phyloP scores from a whole-genome alignment of 2,797 vertebrate genomes.

The Myioborus melanocephalus region DNA sequence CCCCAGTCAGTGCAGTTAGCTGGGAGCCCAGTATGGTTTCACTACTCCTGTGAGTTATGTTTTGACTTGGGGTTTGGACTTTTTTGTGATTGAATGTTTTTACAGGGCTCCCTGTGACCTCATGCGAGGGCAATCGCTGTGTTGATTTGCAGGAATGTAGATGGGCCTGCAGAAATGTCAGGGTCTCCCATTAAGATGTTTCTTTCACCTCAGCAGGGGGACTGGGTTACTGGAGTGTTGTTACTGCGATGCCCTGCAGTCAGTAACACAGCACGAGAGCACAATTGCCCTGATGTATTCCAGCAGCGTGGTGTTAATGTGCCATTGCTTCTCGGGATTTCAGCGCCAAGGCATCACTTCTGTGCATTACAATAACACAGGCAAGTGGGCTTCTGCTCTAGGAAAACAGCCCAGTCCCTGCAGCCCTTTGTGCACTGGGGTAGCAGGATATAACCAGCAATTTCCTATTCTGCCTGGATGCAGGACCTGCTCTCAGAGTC shows the following conservation, averaged over 20 bases:
- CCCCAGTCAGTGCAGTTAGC: neutral
- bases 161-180: slow-evolving; percentile 43
- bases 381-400: neutral
- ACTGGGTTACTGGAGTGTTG: neutral
- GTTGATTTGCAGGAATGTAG: slow-evolving; percentile 55
- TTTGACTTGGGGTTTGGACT: neutral
- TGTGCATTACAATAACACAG: neutral
- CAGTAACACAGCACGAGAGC: neutral
- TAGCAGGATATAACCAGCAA: neutral
- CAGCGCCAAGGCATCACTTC: slow-evolving; percentile 34
- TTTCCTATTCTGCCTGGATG: neutral
- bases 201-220: slow-evolving; percentile 47
- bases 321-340: slow-evolving; percentile 14
- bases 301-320: slow-evolving; percentile 42
- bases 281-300: slow-evolving; percentile 2
- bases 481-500: neutral
- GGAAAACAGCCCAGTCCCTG: neutral
- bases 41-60: neutral
- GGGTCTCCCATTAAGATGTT: slow-evolving; percentile 50
- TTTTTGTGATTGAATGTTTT: slow-evolving; percentile 27
- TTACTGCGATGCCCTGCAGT: neutral
- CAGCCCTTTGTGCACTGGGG: neutral
- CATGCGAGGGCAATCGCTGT: neutral
- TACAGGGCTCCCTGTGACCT: slow-evolving; percentile 7
- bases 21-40: neutral